Percentiles rank a stretch among this genome's conserved stretches.
These are phyloP conservation scores for Callospermophilus lateralis DNA, from an alignment of 2,113 vertebrate species.

Conservation along the genomic window DNA sequence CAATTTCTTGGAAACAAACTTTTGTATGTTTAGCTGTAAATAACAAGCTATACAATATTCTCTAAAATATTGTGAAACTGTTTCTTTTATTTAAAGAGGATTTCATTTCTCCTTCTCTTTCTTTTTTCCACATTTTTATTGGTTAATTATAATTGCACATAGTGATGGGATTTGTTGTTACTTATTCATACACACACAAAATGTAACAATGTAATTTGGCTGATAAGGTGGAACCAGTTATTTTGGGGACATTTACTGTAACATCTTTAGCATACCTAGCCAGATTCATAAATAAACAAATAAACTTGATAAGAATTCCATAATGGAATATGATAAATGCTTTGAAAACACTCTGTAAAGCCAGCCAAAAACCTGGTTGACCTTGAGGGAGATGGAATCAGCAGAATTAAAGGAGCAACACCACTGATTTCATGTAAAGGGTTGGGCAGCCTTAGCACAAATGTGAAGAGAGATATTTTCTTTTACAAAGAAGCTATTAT, in stretches of 20 bases:
- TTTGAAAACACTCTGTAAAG: neutral
- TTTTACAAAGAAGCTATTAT: neutral
- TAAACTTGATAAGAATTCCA: conserved; percentile 24
- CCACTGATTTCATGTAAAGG: neutral
- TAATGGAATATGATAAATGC: neutral
- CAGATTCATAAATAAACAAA: conserved; percentile 17
- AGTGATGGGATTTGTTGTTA: too few species aligned
- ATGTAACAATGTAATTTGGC: too few species aligned
- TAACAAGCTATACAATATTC: neutral
- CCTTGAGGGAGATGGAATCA: neutral
- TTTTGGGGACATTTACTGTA: neutral
- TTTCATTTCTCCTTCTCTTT: too few species aligned
- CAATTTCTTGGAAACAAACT: conserved; percentile 46
- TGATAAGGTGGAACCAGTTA: neutral
- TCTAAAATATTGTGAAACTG: neutral
- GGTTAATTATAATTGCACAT: too few species aligned
- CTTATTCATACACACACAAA: too few species aligned
- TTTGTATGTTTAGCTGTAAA: conserved; percentile 43
- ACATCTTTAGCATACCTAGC: neutral
- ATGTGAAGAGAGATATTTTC: neutral
- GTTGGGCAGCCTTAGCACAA: neutral
- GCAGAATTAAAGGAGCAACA: neutral
- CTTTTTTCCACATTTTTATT: too few species aligned
- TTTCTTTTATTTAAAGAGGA: neutral
- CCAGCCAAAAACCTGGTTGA: neutral